Percentiles rank a stretch among this genome's conserved stretches.
phyloP scores from a whole-genome alignment of 1,140 invertebrate species.

The Ceratina calcarata region DNA sequence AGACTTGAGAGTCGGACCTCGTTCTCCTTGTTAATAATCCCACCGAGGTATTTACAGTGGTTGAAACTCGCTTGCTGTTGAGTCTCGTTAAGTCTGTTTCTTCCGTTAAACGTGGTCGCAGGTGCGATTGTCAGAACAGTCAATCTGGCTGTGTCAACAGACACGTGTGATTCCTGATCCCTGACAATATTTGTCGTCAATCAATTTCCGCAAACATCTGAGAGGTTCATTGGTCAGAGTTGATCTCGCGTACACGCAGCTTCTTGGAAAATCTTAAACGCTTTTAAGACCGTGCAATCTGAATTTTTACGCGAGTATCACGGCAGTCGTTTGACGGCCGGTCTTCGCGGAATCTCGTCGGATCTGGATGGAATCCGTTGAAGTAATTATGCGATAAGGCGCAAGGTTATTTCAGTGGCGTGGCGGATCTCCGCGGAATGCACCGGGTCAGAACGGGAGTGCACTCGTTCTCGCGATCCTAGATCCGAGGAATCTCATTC shows the following conservation, averaged over 20 bases:
- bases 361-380: neutral
- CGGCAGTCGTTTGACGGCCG: too few relatives aligned
- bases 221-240: too few relatives aligned
- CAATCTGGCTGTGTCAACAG: neutral
- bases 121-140: neutral
- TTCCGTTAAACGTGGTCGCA: too few relatives aligned
- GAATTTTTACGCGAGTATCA: too few relatives aligned
- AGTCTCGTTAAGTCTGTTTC: too few relatives aligned
- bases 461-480: neutral
- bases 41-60: too few relatives aligned
- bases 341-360: too few relatives aligned
- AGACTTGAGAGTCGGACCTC: neutral
- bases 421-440: neutral
- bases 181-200: conserved; percentile 5
- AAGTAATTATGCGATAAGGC: neutral
- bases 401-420: conserved; percentile 2
- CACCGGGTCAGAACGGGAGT: neutral
- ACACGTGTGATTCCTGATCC: neutral
- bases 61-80: too few relatives aligned
- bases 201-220: neutral
- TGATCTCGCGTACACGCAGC: too few relatives aligned
- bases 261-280: neutral
- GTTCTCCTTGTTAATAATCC: too few relatives aligned
- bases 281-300: neutral
- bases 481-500: conserved; percentile 1